Percentiles rank a stretch among this genome's conserved stretches.
Conservation (phyloP, 1,140 invertebrate genomes). For the Spodoptera litura region DNA sequence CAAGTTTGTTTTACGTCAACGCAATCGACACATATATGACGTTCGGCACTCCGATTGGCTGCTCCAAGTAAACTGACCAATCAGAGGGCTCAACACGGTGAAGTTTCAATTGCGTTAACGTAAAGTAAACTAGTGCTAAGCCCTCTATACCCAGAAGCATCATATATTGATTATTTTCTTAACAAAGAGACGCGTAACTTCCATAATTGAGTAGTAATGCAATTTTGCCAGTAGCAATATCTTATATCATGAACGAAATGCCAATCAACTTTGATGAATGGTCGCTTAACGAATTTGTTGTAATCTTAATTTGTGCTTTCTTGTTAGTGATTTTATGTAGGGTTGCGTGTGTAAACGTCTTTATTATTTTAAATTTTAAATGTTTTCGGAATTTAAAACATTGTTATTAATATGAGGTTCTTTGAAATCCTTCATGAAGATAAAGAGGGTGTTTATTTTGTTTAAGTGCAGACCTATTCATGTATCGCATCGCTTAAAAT, state of each 20-base stretch:
- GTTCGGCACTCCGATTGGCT: too few species aligned
- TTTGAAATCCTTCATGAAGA: not conserved
- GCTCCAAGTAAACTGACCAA: too few species aligned
- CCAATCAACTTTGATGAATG: constrained; percentile 65
- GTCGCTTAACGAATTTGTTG: constrained; percentile 68
- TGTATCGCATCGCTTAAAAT: too few species aligned
- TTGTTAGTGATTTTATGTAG: constrained; percentile 53
- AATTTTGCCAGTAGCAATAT: constrained; percentile 66
- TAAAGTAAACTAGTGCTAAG: not conserved
- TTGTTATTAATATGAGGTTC: not conserved
- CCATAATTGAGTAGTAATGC: constrained; percentile 58
- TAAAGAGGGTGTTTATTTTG: not conserved
- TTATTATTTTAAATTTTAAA: constrained; percentile 38
- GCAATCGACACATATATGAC: too few species aligned
- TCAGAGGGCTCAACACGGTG: too few species aligned
- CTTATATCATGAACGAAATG: constrained; percentile 50
- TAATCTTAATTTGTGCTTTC: constrained; percentile 58
- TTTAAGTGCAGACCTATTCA: too few species aligned
- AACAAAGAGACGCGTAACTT: constrained; percentile 55
- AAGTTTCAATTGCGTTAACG: too few species aligned
- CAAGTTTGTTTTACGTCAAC: too few species aligned
- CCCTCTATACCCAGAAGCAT: constrained; percentile 48
- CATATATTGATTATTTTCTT: constrained; percentile 58
- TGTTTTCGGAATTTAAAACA: constrained; percentile 3
- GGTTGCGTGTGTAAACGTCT: constrained; percentile 31